Evolutionary conservation across 2,113 vertebrate species (phyloP).

Genomic region (Solenodon paradoxus): DNA sequence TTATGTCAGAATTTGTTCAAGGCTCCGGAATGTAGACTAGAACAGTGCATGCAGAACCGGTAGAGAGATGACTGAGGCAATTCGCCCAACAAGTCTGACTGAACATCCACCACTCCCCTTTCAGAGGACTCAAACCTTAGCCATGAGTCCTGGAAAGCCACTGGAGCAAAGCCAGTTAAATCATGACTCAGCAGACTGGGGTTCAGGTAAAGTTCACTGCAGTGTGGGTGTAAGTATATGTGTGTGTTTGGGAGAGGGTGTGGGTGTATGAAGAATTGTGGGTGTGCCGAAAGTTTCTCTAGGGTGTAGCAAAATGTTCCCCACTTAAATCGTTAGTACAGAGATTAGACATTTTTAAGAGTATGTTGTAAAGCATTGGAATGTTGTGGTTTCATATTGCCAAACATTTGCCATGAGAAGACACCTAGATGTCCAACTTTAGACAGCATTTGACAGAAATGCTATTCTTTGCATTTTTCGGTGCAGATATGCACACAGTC

Average conservation of each 20-base stretch:
- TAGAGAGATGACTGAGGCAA: background rate
- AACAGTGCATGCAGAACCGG: background rate
- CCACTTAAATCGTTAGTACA: background rate
- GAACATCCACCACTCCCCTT: background rate
- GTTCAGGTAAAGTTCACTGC: slow-evolving; percentile 8
- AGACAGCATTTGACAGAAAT: background rate
- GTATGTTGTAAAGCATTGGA: background rate
- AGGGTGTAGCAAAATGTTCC: background rate
- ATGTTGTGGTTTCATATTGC: background rate
- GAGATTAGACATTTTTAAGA: background rate
- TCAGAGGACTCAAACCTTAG: background rate
- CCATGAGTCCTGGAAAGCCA: background rate
- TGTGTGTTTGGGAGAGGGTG: background rate
- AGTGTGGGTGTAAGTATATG: background rate
- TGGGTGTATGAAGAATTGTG: background rate
- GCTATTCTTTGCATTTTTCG: background rate
- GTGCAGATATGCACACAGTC: background rate
- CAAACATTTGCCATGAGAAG: background rate
- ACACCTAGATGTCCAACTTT: background rate
- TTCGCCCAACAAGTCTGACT: background rate
- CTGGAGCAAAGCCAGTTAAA: background rate
- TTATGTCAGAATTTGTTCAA: background rate
- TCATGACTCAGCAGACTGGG: slow-evolving; percentile 9
- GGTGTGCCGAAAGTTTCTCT: background rate
- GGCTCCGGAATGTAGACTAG: background rate